Evolutionary conservation across 2,888 invertebrate genomes (phyloP), one percentile per base, ranked within the genome.

Genomic region (Phlogophora meticulosa): DNA sequence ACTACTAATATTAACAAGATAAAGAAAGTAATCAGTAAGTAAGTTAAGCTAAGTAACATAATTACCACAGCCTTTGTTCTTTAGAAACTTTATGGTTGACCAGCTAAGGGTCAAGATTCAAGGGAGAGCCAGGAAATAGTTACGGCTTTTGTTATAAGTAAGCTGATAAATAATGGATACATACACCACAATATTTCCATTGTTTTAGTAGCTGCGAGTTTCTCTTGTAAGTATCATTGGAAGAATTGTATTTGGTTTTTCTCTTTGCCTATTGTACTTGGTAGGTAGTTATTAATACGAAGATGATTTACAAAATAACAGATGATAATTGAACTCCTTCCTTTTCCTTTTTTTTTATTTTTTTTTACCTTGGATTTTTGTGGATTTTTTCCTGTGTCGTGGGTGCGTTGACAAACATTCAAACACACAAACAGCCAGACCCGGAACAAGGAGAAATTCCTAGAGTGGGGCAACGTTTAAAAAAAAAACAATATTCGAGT

Each of bases 51-150:
- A 42, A 68, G 67, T 43, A 43, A 45, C 22, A 11, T 34, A 40
- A 28, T 56, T 36, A 40, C 9, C 5, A 46, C 45, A 40, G 58
- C 53, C 52, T 22, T 42, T 3, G 20, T 60, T 60, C 55, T 32
- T 36, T 13, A 17, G 32, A 46, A 45, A 64, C 9, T 72, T 78
- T 52, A 56, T 36, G 73, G 78, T 46, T 40, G 73, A 49, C 45
- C 78, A 77, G 42, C 9, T 51, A 59, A 17, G 46, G 77, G 51
- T 46, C 68, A 51, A 68, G 56, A 75, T 75, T 64, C 32, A 40
- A 10, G 57, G 48, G 49, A 42, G 58, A 57, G 24, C 28, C 57
- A 24, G 52, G 58, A 75, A 59, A 36, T 59, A 22, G 32, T 45
- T 42, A 58, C 48, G 20, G 36, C 58, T 56, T 56, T 59, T 59